A percentile compares a stretch with the other conserved stretches of the same genome.
These are phyloP conservation scores for Hassar affinis DNA, from an alignment of 2,113 vertebrate species.

Conservation along the genomic window DNA sequence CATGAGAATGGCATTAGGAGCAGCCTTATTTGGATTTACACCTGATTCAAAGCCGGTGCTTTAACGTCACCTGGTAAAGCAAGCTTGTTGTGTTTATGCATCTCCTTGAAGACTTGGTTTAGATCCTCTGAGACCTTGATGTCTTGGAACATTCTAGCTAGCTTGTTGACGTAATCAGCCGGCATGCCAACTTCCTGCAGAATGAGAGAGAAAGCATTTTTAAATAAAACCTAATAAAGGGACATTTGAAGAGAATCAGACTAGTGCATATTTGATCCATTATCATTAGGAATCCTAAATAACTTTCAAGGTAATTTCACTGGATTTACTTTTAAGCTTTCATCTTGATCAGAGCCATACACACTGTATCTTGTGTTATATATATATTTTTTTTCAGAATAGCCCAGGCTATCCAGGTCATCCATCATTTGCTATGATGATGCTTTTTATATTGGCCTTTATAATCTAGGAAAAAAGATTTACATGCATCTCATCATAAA, in stretches of 20 bases:
- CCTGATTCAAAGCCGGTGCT: not conserved
- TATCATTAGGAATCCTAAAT: not conserved
- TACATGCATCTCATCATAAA: too few species aligned
- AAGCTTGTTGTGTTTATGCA: constrained; percentile 98
- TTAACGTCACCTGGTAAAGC: constrained; percentile 86
- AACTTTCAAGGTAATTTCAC: too few species aligned
- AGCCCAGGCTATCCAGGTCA: too few species aligned
- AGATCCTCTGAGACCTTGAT: constrained; percentile 99
- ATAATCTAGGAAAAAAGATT: too few species aligned
- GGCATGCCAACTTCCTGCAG: constrained; percentile 97
- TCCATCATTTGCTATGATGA: too few species aligned
- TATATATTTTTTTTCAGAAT: too few species aligned
- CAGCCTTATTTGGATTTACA: not conserved
- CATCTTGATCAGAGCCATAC: too few species aligned
- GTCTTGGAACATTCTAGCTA: constrained; percentile 98
- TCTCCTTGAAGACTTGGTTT: constrained; percentile 98
- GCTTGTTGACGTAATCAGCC: constrained; percentile 97
- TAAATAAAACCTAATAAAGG: not conserved
- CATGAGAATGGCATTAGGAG: not conserved
- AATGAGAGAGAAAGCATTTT: not conserved
- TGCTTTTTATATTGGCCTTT: too few species aligned
- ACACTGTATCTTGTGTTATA: too few species aligned
- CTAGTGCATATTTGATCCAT: not conserved
- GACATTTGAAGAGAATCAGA: not conserved
- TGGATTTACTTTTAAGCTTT: too few species aligned